Evolutionary conservation across 2,113 vertebrate genomes (phyloP).

Genomic region (Micronycteris hirsuta): DNA sequence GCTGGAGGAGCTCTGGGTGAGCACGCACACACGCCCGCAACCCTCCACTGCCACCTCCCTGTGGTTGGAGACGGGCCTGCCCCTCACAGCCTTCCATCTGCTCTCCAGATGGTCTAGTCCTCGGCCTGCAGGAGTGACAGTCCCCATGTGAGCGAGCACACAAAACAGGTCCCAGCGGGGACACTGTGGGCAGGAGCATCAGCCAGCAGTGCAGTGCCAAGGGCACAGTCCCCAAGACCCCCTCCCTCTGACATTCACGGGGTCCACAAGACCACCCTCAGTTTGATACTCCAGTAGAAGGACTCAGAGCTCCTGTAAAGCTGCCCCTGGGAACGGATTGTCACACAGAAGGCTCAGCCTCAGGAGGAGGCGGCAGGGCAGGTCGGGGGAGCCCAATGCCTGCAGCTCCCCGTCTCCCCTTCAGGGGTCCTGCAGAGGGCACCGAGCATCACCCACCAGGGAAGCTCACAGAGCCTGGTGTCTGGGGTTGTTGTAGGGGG

Average conservation of each 20-base stretch:
- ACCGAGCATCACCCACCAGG: background rate
- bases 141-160: too few relatives aligned
- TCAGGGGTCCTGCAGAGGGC: background rate
- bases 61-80: background rate
- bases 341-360: background rate
- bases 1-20: slow-evolving; percentile 74
- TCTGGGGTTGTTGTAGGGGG: background rate
- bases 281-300: background rate
- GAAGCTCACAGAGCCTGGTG: background rate
- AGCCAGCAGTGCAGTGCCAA: accelerated
- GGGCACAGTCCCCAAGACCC: background rate
- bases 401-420: background rate
- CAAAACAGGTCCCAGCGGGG: background rate
- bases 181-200: too few relatives aligned
- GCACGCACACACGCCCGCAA: background rate
- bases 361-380: background rate
- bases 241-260: background rate
- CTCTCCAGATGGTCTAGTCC: background rate
- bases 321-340: accelerated
- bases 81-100: background rate
- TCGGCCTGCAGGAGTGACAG: too few relatives aligned
- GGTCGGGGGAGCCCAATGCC: background rate
- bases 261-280: background rate
- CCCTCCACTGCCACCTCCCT: background rate
- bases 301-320: background rate